Conservation (phyloP, 2,113 vertebrate genomes). For the Prietella phreatophila region DNA sequence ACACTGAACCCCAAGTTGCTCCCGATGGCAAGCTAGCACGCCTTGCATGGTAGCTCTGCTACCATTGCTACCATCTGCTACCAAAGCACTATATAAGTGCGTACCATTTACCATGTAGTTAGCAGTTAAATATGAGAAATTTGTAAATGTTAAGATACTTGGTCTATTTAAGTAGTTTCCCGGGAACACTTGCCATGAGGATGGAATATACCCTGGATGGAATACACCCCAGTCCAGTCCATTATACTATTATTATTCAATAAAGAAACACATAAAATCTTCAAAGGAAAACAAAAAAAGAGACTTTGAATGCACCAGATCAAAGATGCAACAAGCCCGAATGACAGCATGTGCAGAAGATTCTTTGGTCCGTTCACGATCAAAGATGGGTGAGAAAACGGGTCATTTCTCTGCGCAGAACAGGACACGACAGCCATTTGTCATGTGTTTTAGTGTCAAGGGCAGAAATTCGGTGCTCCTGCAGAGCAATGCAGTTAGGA, state of each 20-base stretch:
- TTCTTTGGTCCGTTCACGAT: constrained; percentile 4
- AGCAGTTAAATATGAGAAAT: not conserved
- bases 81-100: too few relatives aligned
- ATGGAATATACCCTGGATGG: not conserved
- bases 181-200: not conserved
- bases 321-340: not conserved
- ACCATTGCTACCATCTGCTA: too few relatives aligned
- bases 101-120: not conserved
- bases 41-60: too few relatives aligned
- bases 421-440: not conserved
- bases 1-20: too few relatives aligned
- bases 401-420: constrained; percentile 6
- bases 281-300: not conserved
- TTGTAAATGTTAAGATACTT: not conserved
- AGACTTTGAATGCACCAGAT: constrained; percentile 15
- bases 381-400: not conserved
- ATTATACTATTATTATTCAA: not conserved
- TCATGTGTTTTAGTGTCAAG: not conserved
- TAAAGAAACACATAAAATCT: not conserved
- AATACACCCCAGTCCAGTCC: too few relatives aligned
- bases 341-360: not conserved
- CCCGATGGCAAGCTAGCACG: too few relatives aligned
- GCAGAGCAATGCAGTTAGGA: not conserved
- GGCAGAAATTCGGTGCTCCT: not conserved
- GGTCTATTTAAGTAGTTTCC: not conserved